A percentile compares a stretch with the other conserved stretches of the same genome.
phyloP scores from a whole-genome alignment of 2,113 vertebrate species.

The Psammodynastes pulverulentus region DNA sequence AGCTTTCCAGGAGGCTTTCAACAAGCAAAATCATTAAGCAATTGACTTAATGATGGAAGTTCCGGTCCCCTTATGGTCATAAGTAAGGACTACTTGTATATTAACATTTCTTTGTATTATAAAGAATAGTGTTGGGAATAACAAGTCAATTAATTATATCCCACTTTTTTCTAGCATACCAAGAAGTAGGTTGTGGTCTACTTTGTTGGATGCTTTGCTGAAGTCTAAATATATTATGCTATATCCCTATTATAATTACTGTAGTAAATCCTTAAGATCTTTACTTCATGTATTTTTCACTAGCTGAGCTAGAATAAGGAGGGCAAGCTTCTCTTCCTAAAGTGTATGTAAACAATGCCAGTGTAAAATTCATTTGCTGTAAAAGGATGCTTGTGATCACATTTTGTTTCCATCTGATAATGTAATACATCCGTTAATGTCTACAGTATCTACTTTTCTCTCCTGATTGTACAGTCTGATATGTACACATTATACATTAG shows the following conservation, averaged over 20 bases:
- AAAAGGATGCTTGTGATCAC: slow-evolving; percentile 55
- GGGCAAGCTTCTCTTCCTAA: not conserved
- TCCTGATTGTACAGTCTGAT: slow-evolving; percentile 2
- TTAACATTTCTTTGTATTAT: too few species aligned
- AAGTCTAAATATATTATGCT: too few species aligned
- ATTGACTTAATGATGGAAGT: too few species aligned
- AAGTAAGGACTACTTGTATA: too few species aligned
- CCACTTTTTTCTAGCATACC: too few species aligned
- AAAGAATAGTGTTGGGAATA: too few species aligned
- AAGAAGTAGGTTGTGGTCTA: too few species aligned
- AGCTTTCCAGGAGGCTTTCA: too few species aligned
- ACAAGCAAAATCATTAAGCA: too few species aligned
- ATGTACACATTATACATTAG: not conserved
- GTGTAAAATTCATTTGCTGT: slow-evolving; percentile 57
- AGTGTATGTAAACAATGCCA: slow-evolving; percentile 40
- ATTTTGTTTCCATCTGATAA: slow-evolving; percentile 55
- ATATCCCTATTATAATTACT: not conserved
- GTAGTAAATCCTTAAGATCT: not conserved
- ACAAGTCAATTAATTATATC: too few species aligned
- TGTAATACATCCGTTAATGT: slow-evolving; percentile 26
- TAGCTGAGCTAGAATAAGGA: not conserved
- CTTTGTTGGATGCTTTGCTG: too few species aligned
- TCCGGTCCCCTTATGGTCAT: too few species aligned
- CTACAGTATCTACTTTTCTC: slow-evolving; percentile 10
- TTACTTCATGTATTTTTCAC: not conserved